phyloP scores from a whole-genome alignment of 2,888 invertebrate species.

The Cepaea hortensis region DNA sequence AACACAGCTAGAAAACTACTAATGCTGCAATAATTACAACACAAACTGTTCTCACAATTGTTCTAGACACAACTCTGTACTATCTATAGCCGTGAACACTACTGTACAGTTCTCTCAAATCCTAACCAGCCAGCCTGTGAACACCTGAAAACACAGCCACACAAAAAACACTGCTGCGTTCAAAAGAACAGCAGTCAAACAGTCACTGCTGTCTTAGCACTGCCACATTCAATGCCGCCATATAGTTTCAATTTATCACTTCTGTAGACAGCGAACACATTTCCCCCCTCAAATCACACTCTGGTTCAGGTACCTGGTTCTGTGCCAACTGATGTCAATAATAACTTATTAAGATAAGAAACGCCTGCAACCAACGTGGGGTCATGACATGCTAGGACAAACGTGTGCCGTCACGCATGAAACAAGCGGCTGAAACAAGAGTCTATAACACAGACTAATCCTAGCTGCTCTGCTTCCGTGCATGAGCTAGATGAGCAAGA shows the following conservation, averaged over 20 bases:
- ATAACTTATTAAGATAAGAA: not conserved
- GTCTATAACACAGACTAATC: not conserved
- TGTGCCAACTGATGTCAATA: not conserved
- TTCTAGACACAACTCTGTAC: no score
- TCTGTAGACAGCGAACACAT: not conserved
- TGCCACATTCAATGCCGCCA: no score
- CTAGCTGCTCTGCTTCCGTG: conserved; percentile 36
- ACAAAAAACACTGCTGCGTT: no score
- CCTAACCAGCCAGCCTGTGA: no score
- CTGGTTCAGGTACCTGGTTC: not conserved
- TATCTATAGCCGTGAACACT: no score
- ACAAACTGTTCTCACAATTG: no score
- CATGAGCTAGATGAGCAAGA: conserved; percentile 36
- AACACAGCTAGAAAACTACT: no score
- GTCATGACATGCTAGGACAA: not conserved
- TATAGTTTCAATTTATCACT: not conserved
- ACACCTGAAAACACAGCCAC: no score
- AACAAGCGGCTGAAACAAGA: not conserved
- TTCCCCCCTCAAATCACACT: not conserved
- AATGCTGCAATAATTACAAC: no score
- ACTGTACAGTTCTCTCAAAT: no score
- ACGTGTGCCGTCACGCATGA: not conserved
- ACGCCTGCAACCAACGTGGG: not conserved
- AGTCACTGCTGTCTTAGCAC: not conserved
- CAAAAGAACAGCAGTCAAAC: not conserved